Percentiles rank a stretch among this genome's conserved stretches.
Conservation (phyloP, 2,888 invertebrate species). For the Drosophila mimica region DNA sequence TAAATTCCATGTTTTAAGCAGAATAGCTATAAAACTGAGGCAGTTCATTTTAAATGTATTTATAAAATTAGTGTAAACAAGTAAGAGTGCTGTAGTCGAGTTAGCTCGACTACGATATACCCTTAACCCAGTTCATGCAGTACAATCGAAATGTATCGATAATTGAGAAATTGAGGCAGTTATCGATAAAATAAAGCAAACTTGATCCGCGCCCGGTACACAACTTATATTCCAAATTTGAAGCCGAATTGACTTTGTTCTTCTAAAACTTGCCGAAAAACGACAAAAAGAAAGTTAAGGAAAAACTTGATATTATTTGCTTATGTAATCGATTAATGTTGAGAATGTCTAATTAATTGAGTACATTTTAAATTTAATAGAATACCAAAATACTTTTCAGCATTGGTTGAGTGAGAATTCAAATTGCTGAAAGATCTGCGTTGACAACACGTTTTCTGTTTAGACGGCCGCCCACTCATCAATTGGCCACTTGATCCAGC, state of each 20-base stretch:
- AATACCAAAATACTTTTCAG: too few species aligned
- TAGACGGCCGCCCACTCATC: constrained; percentile 1
- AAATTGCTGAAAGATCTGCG: constrained; percentile 4
- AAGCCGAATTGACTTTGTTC: neutral
- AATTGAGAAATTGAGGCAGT: too few species aligned
- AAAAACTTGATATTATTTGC: neutral
- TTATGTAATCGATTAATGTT: too few species aligned
- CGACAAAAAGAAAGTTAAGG: neutral
- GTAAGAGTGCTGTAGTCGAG: too few species aligned
- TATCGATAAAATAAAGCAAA: too few species aligned
- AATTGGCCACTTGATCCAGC: constrained; percentile 23
- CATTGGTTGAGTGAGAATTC: neutral
- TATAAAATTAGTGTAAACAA: neutral
- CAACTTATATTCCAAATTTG: too few species aligned
- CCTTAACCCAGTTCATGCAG: too few species aligned
- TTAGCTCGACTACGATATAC: too few species aligned
- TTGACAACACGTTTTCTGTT: neutral
- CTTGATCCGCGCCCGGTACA: too few species aligned
- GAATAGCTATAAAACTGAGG: neutral
- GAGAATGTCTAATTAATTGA: neutral
- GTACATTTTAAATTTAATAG: neutral
- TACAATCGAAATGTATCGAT: too few species aligned
- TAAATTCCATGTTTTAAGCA: neutral
- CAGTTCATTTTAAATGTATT: neutral
- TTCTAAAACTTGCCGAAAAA: neutral